Base-by-base conservation (phyloP, 1,140 invertebrate species). In the Drosophila prosaltans region DNA sequence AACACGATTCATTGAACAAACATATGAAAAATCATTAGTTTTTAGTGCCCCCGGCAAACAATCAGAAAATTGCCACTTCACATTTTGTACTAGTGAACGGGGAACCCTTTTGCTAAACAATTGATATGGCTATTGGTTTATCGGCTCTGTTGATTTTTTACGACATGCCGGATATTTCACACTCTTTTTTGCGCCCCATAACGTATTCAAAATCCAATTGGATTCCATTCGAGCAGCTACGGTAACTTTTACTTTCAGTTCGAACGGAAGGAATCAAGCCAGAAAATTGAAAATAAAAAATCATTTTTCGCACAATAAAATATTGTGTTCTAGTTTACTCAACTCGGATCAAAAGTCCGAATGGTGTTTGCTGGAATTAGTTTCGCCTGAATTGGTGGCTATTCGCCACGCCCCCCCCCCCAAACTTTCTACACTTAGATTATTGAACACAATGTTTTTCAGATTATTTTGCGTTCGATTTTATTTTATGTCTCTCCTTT, bases 261-360 rank as follows among this genome's bases (percentile, higher is more conserved):
- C 69, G 48, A 73, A 55, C 63, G 21, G 45, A 21, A 21, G 26
- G 26, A 51, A 51, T 26, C 21, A 62, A 71, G 11, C 78, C 69
- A 63, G 69, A 69, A 88, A 91, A 90, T 88, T 91, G 88, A 91
- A 90, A 88, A 84, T 88, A 91, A 90, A 91, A 90, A 91, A 91
- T 91, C 83, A 91, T 91, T 91, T 91, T 89, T 91, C 89, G 88
- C 89, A 78, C 88, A 91, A 91, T 91, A 91, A 91, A 91, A 84
- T 91, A 89, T 83, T 63, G 80, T 65, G 69, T 66, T 51, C 65
- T 55, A 55, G 58, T 65, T 66, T 36, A 60, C 39, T 57, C 64
- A 40, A 55, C 72, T 59, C 67, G 68, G n/a, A 51, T 26, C 78
- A 67, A 74, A 75, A 83, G 61, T 57, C 51, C 69, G 36, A 36